Evolutionary conservation across 2,797 vertebrate species (phyloP), one percentile per base, ranked within the genome.

Genomic region (Anomalospiza imberbis): DNA sequence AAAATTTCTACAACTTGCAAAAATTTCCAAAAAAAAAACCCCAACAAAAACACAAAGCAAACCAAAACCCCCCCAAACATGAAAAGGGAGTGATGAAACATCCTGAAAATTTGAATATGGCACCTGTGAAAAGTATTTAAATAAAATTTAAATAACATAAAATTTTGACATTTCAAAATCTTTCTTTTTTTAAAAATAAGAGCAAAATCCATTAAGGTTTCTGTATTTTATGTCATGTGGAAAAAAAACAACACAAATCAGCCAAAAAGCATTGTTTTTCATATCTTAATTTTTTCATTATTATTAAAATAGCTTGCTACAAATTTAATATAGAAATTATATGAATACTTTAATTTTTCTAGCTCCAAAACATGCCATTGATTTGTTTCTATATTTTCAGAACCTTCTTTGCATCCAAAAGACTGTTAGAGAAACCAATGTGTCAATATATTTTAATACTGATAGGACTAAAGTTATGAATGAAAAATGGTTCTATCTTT

Each of bases 11-110:
- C 12, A 66, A 22, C 11, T 51, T 73, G 3, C 8, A 82, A 21
- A 61, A 61, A 20, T 48, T 53, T 57, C 22, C 11, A 21, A 34
- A 51, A 50, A 54, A 38, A 40, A 40, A 12, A 3, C 0, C 4
- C 9, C 31, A 36, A 13, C 7, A 1, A 40, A 54, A 44, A 13
- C 10, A 51, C 3, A 36, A 75, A 57, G 17, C 12, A 38, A 60
- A 44, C 4, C 7, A 21, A 66, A 57, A 5, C 0, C 0, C 1
- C 8, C 2, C 2, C 9, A 57, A 47, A 5, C 1, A 25, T n/a
- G 7, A n/a, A 61, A 71, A 16, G 1, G 48, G 4, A 85, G 1
- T 9, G 2, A 70, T 78, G 48, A 57, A 77, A 11, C 7, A 72
- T 50, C 12, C 4, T 57, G n/a, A 71, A 67, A 74, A 65, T n/a